These are phyloP conservation scores for Nesogale talazaci DNA, from an alignment of 2,113 vertebrate genomes.

Conservation along the genomic window DNA sequence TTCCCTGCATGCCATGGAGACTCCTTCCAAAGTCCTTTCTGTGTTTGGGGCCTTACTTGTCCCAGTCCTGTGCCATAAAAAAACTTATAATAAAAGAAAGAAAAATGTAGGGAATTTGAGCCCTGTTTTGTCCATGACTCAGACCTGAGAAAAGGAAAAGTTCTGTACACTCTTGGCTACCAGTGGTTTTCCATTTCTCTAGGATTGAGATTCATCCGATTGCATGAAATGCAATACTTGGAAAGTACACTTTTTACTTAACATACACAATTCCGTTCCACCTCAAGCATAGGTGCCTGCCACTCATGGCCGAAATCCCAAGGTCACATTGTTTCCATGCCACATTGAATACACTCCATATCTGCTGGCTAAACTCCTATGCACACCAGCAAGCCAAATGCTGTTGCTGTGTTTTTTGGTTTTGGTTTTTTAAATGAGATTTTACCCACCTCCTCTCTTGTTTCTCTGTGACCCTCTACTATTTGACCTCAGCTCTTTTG, in stretches of 20 bases:
- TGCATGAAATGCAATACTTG: conserved; percentile 31
- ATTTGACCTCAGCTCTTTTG: background rate
- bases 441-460: background rate
- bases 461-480: background rate
- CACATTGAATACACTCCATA: background rate
- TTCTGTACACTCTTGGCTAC: conserved; percentile 31
- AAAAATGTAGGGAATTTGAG: conserved; percentile 50
- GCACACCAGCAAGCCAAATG: background rate
- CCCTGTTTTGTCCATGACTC: conserved; percentile 21
- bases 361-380: background rate
- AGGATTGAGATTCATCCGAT: conserved; percentile 1
- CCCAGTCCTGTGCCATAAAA: background rate
- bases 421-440: background rate
- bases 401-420: too few relatives aligned
- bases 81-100: background rate
- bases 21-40: conserved; percentile 17
- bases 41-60: background rate
- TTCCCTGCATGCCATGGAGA: background rate
- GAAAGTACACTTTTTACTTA: background rate
- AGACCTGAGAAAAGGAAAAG: conserved; percentile 26
- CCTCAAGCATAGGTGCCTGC: conserved; percentile 5
- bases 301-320: background rate
- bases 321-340: background rate
- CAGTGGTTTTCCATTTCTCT: conserved; percentile 16
- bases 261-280: background rate